Evolutionary conservation across 2,113 vertebrate genomes (phyloP).

Genomic region (Python bivittatus): DNA sequence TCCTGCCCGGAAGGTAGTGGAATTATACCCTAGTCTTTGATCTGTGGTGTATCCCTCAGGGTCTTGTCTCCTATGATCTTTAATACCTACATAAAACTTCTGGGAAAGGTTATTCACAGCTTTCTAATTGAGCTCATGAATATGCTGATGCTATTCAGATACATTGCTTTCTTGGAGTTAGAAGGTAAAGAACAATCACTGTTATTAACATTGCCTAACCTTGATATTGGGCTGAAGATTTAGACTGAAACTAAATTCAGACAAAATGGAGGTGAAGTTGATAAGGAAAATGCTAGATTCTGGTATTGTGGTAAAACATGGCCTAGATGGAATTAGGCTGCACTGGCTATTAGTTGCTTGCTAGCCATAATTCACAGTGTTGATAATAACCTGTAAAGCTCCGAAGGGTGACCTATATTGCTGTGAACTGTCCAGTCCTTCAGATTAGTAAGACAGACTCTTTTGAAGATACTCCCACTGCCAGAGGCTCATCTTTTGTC

Average conservation of each 20-base stretch:
- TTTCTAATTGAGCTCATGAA: not conserved
- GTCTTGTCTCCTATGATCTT: not conserved
- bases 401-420: not conserved
- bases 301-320: not conserved
- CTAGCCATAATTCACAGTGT: not conserved
- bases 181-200: too few species aligned
- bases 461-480: not conserved
- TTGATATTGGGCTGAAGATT: not conserved
- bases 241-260: not conserved
- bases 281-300: not conserved
- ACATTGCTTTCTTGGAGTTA: too few species aligned
- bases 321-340: not conserved
- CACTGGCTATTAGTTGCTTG: not conserved
- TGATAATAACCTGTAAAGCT: not conserved
- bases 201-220: not conserved
- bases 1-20: not conserved
- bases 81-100: not conserved
- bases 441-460: not conserved
- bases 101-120: not conserved
- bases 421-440: not conserved
- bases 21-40: not conserved
- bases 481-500: not conserved
- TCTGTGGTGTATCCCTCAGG: not conserved
- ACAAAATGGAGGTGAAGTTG: not conserved
- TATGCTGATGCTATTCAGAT: not conserved